Percentiles rank a stretch among this genome's conserved stretches.
Conservation (phyloP, 2,113 vertebrate species). For the Elachura formosa region DNA sequence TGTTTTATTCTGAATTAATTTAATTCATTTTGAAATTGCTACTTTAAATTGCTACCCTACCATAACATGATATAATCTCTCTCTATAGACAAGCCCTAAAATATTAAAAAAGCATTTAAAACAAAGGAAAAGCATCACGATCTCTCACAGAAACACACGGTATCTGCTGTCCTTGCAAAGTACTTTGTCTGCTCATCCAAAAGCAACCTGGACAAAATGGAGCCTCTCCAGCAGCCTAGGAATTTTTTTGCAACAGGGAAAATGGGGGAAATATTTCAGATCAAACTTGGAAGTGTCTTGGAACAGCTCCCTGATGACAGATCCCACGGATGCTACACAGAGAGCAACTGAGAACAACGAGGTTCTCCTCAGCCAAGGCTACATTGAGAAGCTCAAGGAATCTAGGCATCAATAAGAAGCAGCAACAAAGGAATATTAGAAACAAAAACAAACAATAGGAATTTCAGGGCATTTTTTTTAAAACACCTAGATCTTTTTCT, state of each 20-base stretch:
- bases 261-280: background rate
- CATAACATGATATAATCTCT: conserved; percentile 55
- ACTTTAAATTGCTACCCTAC: conserved; percentile 53
- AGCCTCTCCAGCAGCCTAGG: background rate
- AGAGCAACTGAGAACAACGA: background rate
- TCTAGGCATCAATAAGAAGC: background rate
- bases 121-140: background rate
- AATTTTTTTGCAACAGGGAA: background rate
- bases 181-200: background rate
- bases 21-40: conserved; percentile 60
- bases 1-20: conserved; percentile 61
- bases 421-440: background rate
- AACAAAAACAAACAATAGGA: background rate
- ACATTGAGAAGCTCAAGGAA: background rate
- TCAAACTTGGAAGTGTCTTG: background rate
- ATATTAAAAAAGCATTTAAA: conserved; percentile 61
- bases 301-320: background rate
- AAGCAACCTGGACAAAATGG: conserved; percentile 19
- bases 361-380: background rate
- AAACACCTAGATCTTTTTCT: background rate
- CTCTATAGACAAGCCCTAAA: conserved; percentile 57
- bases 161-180: background rate
- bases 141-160: background rate
- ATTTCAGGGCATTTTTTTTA: background rate
- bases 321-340: background rate